These are phyloP conservation scores for Climacteris rufus DNA, from an alignment of 2,113 vertebrate species.

Conservation along the genomic window DNA sequence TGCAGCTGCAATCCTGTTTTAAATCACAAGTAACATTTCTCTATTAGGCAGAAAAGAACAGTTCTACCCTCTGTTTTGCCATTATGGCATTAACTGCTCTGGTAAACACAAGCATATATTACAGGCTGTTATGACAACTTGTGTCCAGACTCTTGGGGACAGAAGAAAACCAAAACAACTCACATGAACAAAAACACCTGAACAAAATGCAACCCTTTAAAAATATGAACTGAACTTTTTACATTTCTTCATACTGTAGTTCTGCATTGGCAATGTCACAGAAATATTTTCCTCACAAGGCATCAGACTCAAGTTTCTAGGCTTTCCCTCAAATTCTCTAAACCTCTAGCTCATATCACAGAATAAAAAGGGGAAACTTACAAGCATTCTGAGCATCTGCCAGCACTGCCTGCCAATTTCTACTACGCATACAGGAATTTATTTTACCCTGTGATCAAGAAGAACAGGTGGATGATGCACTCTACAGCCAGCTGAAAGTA, in stretches of 20 bases:
- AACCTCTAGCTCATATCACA: neutral
- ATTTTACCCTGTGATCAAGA: neutral
- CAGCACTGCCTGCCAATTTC: neutral
- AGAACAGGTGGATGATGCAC: neutral
- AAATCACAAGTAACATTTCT: neutral
- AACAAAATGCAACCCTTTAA: neutral
- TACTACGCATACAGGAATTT: neutral
- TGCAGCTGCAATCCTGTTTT: neutral
- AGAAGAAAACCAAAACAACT: neutral
- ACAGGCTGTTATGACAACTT: neutral
- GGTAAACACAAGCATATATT: neutral
- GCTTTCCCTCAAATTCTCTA: neutral
- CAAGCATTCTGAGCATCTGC: neutral
- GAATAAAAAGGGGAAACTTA: neutral
- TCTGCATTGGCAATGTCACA: neutral
- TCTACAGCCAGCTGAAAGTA: neutral
- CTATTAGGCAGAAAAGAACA: neutral
- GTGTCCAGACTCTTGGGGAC: neutral
- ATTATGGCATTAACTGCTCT: neutral
- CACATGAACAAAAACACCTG: neutral
- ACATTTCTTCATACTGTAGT: neutral
- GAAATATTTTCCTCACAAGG: neutral
- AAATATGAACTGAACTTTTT: neutral
- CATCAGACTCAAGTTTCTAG: neutral
- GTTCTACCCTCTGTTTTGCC: neutral